Evolutionary conservation across 2,888 invertebrate species (phyloP), one percentile per base, ranked within the genome.

Genomic region (Heliconius hortense): DNA sequence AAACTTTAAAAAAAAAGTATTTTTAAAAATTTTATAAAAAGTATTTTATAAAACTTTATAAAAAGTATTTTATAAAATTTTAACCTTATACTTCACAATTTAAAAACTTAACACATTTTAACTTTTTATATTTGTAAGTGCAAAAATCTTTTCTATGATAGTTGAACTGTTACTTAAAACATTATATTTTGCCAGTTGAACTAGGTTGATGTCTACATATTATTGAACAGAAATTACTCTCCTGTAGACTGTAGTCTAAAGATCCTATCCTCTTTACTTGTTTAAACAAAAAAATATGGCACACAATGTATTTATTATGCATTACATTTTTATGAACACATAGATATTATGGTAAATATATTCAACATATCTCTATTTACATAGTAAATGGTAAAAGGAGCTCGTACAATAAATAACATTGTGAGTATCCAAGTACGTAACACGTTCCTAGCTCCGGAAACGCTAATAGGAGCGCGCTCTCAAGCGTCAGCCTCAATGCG

Each of bases 401-500:
- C 18, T 4, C 39, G n/a, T 72, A 26, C 43, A 62, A 10, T 60
- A 48, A 24, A 8, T 60, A 31, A 26, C 48, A 24, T 69, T n/a
- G 56, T 31, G n/a, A 69, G 56, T 43, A 39, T 26, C 15, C n/a
- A 15, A 18, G 24, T 35, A 24, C 21, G 18, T 48, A 28, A 31
- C 53, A 68, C 68, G 53, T 11, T 53, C 31, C 53, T 13, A 39
- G 68, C 68, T 68, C 53, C 70, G 75, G 71, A 71, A 66, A 64
- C 43, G 15, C 26, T 56, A 66, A 75, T 71, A 71, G 70, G n/a
- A 64, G 56, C 53, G 75, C 31, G 74, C 69, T 70, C 59, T 67
- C 75, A 48, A 60, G 59, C 70, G 60, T 71, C 75, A 60, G 67
- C 72, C 67, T 75, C 72, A 64, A 72, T 48, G 60, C n/a, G 60